phyloP scores from a whole-genome alignment of 2,113 vertebrate species.

The Pterocles orientalis region DNA sequence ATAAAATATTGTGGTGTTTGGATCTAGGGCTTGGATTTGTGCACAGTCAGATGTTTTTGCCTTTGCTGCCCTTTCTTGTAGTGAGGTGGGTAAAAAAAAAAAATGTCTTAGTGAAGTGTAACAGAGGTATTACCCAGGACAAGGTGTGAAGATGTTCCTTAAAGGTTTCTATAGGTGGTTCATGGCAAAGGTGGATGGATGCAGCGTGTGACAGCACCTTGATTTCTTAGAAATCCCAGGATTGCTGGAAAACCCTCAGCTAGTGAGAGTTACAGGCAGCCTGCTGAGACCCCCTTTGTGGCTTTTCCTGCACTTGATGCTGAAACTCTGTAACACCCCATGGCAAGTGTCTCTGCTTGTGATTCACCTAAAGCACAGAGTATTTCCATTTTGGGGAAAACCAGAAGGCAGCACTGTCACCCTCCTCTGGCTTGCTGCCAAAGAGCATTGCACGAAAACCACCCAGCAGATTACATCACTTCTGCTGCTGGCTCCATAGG shows the following conservation, averaged over 20 bases:
- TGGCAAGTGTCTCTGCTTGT: not conserved
- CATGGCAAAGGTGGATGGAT: accelerated
- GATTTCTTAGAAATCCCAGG: not conserved
- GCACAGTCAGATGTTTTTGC: accelerated
- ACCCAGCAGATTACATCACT: not conserved
- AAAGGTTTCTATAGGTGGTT: not conserved
- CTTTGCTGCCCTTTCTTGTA: accelerated
- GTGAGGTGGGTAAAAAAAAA: accelerated
- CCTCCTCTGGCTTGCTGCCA: not conserved
- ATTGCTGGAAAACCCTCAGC: not conserved
- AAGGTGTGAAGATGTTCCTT: accelerated
- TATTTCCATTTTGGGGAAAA: not conserved
- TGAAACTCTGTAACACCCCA: not conserved
- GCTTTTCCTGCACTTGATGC: not conserved
- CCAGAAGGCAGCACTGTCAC: not conserved
- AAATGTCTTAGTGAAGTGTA: accelerated
- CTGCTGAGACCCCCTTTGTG: accelerated
- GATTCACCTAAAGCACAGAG: not conserved
- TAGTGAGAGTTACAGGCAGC: not conserved
- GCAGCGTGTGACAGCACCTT: accelerated
- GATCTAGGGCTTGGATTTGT: not conserved
- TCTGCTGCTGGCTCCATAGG: no score
- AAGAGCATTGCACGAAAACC: not conserved
- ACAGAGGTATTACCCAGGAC: accelerated
- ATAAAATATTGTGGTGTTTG: accelerated